These are phyloP conservation scores for Lasioglossum lativentre DNA, from an alignment of 2,888 invertebrate species.

Conservation along the genomic window DNA sequence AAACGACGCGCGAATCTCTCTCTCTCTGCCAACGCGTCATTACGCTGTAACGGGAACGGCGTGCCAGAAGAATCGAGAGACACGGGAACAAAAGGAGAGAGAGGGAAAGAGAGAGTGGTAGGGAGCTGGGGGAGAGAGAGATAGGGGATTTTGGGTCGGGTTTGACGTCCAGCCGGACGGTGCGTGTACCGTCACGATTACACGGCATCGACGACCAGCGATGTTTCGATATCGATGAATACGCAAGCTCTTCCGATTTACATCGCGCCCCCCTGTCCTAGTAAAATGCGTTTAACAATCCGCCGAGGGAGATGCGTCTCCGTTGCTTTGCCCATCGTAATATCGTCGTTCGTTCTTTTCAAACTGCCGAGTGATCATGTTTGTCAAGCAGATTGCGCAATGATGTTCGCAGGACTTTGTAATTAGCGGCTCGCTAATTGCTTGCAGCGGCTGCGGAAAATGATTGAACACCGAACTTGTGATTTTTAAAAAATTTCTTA, in stretches of 20 bases:
- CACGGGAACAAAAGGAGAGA: neutral
- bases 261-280: neutral
- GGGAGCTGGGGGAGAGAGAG: constrained; percentile 1
- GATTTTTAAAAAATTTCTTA: neutral
- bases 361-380: neutral
- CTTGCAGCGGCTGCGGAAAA: neutral
- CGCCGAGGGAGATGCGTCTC: neutral
- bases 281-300: constrained; percentile 19
- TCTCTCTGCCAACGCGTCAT: constrained; percentile 22
- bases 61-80: neutral
- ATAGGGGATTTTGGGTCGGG: constrained; percentile 59
- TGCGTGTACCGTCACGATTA: constrained; percentile 76
- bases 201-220: constrained; percentile 39
- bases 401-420: neutral
- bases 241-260: constrained; percentile 24
- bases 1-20: constrained; percentile 35
- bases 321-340: neutral
- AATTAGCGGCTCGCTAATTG: neutral
- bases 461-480: neutral
- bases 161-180: constrained; percentile 78
- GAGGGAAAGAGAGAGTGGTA: neutral
- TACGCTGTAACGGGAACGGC: constrained; percentile 19
- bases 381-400: neutral
- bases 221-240: constrained; percentile 53
- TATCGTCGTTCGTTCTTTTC: neutral